Percentiles rank a stretch among this genome's conserved stretches.
phyloP scores from a whole-genome alignment of 2,888 invertebrate genomes.

The Mellilla xanthometata region DNA sequence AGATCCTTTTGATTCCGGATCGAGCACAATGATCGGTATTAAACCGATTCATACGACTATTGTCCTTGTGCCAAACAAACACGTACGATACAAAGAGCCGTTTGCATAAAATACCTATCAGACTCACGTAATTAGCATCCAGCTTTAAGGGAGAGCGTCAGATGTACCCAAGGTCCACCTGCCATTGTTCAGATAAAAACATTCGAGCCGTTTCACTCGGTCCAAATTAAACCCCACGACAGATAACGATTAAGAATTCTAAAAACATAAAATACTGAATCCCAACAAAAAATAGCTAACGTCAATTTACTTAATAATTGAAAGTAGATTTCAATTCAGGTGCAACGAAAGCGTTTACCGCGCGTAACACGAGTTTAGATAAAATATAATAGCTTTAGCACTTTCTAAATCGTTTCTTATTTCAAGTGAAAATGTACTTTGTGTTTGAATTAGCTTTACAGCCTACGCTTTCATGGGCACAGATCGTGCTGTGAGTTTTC shows the following conservation, averaged over 20 bases:
- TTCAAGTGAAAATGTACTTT: slow-evolving; percentile 46
- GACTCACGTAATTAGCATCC: slow-evolving; percentile 50
- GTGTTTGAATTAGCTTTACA: slow-evolving; percentile 39
- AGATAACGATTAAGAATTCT: no score
- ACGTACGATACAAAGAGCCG: slow-evolving; percentile 55
- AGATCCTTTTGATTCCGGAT: slow-evolving; percentile 63
- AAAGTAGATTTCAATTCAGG: slow-evolving; percentile 58
- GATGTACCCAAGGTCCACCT: slow-evolving; percentile 16
- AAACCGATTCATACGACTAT: slow-evolving; percentile 63
- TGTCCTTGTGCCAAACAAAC: slow-evolving; percentile 55
- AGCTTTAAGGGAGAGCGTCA: slow-evolving; percentile 25
- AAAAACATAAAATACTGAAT: slow-evolving; percentile 22
- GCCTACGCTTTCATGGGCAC: slow-evolving; percentile 39
- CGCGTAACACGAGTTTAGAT: slow-evolving; percentile 61
- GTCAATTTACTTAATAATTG: slow-evolving; percentile 53
- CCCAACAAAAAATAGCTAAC: slow-evolving; percentile 26
- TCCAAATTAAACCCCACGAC: background rate
- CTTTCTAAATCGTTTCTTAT: slow-evolving; percentile 65
- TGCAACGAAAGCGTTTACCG: slow-evolving; percentile 63
- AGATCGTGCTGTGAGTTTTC: slow-evolving; percentile 31
- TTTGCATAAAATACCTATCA: slow-evolving; percentile 67
- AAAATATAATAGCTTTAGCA: slow-evolving; percentile 48
- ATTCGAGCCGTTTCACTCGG: background rate
- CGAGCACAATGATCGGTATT: slow-evolving; percentile 65
- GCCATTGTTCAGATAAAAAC: slow-evolving; percentile 11